These are phyloP conservation scores for Phalangium opilio DNA, from an alignment of 2,888 invertebrate species.

Conservation along the genomic window DNA sequence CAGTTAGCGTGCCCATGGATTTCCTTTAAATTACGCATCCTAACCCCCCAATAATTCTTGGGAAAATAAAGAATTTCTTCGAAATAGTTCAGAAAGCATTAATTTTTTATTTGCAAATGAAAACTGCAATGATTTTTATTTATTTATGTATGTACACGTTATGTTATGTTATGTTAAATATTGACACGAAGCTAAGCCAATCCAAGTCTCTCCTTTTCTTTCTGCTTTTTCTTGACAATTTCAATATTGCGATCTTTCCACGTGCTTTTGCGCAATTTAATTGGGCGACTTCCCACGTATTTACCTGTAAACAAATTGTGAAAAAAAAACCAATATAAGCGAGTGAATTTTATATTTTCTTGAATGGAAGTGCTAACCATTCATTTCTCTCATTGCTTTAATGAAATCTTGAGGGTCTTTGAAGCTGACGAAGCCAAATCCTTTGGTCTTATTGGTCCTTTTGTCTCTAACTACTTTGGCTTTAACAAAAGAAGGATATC, in stretches of 20 bases:
- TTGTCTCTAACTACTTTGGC: conserved; percentile 94
- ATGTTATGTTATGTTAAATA: too few relatives aligned
- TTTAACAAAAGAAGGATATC: conserved; percentile 78
- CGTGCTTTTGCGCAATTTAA: conserved; percentile 87
- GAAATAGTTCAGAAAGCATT: too few relatives aligned
- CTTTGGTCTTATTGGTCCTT: conserved; percentile 92
- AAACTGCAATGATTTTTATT: too few relatives aligned
- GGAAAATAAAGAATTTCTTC: too few relatives aligned
- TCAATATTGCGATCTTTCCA: conserved; percentile 91
- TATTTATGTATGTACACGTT: too few relatives aligned
- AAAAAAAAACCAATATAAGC: neutral
- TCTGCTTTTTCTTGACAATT: conserved; percentile 85
- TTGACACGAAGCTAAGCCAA: too few relatives aligned
- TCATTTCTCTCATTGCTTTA: conserved; percentile 98
- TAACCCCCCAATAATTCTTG: too few relatives aligned
- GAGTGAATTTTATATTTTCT: neutral
- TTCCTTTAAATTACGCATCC: too few relatives aligned
- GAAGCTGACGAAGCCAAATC: conserved; percentile 97
- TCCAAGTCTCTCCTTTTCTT: conserved; percentile 28
- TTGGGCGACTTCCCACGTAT: conserved; percentile 96
- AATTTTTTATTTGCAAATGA: too few relatives aligned
- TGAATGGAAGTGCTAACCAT: conserved; percentile 49
- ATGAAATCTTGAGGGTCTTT: conserved; percentile 95
- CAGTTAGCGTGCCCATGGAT: too few relatives aligned
- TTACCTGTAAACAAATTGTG: conserved; percentile 46